Base-by-base conservation (phyloP, 2,888 invertebrate genomes). In the Trichopoda pennipes region DNA sequence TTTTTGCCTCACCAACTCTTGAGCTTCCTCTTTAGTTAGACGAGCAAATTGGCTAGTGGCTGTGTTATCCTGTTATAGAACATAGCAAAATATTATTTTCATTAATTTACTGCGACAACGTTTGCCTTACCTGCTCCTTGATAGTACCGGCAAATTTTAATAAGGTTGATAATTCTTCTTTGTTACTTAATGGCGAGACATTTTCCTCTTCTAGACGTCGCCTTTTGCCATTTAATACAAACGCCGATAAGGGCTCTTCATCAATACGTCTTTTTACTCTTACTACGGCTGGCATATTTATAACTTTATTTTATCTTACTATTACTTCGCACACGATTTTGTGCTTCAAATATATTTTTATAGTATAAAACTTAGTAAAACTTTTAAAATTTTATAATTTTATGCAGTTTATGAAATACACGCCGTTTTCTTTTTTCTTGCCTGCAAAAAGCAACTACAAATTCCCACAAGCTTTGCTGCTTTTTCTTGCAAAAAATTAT, bases 91-190 rank as follows among this genome's bases (percentile, higher is more conserved):
- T 8, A 28, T 28, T 28, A 28, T 8, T 1, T 28, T 6, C 8
- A 28, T 28, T 28, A 28, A 4, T 28, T 28, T 28, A 8, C 2
- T 8, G n/a, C 0, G 10, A 35, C 7, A 28, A 17, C 23, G 9
- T 17, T 12, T 12, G 8, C 78, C 80, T 87, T 91, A 95, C 95
- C 92, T 94, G 93, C 87, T 93, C 93, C 75, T 93, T 91, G n/a
- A 95, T 92, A 23, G 95, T 96, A 78, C 94, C 95, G 55, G 94
- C 94, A 86, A 95, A 95, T 86, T 94, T 94, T 14, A 95, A 92
- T 47, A 95, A 90, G 1, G 95, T 93, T 0, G 94, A 93, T 9
- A 93, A 91, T 84, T 92, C 91, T 76, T 92, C 92, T 75, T 90
- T 88, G 6, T 80, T 74, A 23, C 85, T 85, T 35, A 68, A 10